Percentiles rank a stretch among this genome's conserved stretches.
phyloP scores from a whole-genome alignment of 2,113 vertebrate species.

The Varanus salvator region DNA sequence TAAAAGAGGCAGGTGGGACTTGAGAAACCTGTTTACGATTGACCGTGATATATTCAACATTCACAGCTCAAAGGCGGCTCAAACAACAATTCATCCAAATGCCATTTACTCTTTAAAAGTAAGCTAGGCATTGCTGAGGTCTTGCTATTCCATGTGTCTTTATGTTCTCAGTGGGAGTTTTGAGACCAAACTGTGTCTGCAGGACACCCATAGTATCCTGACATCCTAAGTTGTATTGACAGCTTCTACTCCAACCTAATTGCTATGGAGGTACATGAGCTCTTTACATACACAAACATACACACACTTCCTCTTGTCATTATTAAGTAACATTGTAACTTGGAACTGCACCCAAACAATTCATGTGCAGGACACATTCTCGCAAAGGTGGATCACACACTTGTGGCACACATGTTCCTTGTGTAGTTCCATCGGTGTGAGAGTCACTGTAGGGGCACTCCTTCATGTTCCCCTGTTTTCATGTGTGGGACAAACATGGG shows the following conservation, averaged over 20 bases:
- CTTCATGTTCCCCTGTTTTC: too few species aligned
- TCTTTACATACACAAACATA: neutral
- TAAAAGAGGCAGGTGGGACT: too few species aligned
- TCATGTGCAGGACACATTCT: too few species aligned
- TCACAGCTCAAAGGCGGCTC: neutral
- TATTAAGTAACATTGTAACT: too few species aligned
- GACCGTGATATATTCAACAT: neutral
- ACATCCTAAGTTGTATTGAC: neutral
- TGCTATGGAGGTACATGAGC: neutral
- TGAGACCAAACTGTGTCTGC: neutral
- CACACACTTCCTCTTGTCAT: too few species aligned
- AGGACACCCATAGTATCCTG: neutral
- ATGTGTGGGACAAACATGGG: too few species aligned
- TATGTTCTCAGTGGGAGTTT: neutral
- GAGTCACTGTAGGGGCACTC: too few species aligned
- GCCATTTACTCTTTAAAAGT: neutral
- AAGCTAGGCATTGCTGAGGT: neutral
- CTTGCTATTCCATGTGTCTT: neutral
- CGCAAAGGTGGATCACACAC: too few species aligned
- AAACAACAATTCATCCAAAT: slow-evolving; percentile 1
- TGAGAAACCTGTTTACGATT: neutral
- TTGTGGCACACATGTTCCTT: too few species aligned
- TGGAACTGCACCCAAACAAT: too few species aligned
- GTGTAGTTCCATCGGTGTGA: too few species aligned
- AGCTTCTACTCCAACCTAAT: neutral